Evolutionary conservation across 2,113 vertebrate species (phyloP).

Genomic region (Epinephelus moara): DNA sequence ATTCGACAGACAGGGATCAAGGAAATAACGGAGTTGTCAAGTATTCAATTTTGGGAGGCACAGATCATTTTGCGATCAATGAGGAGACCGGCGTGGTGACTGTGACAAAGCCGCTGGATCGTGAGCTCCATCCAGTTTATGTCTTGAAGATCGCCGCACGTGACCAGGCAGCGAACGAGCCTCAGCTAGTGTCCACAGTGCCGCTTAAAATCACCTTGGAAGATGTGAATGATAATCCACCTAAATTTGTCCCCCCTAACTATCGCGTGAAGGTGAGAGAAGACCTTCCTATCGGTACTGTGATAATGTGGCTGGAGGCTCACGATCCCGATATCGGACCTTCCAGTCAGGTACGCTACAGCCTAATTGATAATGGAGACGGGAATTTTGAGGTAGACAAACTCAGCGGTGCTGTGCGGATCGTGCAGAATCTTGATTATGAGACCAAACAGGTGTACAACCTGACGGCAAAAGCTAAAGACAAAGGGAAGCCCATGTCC

Average conservation of each 20-base stretch:
- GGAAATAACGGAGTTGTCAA: constrained; percentile 89
- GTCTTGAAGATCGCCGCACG: constrained; percentile 91
- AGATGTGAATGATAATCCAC: constrained; percentile 96
- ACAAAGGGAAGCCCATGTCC: constrained; percentile 94
- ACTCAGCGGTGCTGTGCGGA: constrained; percentile 92
- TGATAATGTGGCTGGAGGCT: constrained; percentile 95
- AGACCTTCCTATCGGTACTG: constrained; percentile 94
- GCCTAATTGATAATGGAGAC: constrained; percentile 91
- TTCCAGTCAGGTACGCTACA: constrained; percentile 95
- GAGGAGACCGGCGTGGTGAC: constrained; percentile 89
- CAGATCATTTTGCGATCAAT: constrained; percentile 90
- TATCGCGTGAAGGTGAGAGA: constrained; percentile 94
- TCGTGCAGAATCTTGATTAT: constrained; percentile 93
- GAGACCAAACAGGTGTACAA: constrained; percentile 95
- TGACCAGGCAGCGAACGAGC: constrained; percentile 89
- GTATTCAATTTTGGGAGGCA: constrained; percentile 93
- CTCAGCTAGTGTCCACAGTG: constrained; percentile 90
- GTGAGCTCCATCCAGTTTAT: constrained; percentile 87
- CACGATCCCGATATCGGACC: constrained; percentile 92
- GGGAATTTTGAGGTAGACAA: constrained; percentile 96
- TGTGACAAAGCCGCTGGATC: constrained; percentile 88
- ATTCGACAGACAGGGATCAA: constrained; percentile 93
- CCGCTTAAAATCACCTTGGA: constrained; percentile 91
- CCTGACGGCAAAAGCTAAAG: constrained; percentile 93
- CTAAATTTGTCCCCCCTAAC: constrained; percentile 92